phyloP scores from a whole-genome alignment of 2,888 invertebrate species.

The Andrena flavipes region DNA sequence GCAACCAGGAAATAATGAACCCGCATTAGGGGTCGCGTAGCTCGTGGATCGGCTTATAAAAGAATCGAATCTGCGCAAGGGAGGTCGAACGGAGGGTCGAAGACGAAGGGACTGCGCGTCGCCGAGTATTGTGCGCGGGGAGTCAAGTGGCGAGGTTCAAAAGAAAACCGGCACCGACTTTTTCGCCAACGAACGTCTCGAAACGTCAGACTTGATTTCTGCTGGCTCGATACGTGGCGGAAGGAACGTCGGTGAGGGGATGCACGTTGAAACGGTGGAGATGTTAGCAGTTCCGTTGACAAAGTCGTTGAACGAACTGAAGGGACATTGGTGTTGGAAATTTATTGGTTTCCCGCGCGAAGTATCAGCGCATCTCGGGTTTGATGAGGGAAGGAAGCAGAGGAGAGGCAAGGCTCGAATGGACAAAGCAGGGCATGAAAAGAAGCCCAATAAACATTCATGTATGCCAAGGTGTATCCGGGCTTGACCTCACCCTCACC shows the following conservation, averaged over 20 bases:
- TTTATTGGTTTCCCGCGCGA: neutral
- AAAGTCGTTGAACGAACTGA: neutral
- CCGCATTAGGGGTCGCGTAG: conserved; percentile 78
- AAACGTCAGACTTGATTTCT: conserved; percentile 54
- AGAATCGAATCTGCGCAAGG: conserved; percentile 47
- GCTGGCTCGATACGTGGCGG: neutral
- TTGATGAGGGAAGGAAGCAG: neutral
- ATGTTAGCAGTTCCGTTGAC: neutral
- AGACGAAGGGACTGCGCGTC: conserved; percentile 32
- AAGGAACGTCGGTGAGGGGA: neutral
- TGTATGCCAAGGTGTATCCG: conserved; percentile 72
- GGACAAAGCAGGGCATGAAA: conserved; percentile 37
- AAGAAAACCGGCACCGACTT: conserved; percentile 62
- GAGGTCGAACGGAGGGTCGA: conserved; percentile 22
- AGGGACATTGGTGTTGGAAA: neutral
- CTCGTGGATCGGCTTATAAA: conserved; percentile 66
- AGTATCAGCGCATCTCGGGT: neutral
- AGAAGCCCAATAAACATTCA: conserved; percentile 76
- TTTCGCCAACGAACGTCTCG: conserved; percentile 62
- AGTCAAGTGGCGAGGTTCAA: conserved; percentile 70
- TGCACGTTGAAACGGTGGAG: neutral
- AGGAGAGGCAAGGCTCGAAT: conserved; percentile 4
- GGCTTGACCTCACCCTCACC: conserved; percentile 73
- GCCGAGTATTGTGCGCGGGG: conserved; percentile 61
- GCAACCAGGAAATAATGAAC: conserved; percentile 80